Evolutionary conservation across 2,113 vertebrate genomes (phyloP).

Genomic region (Pygoscelis adeliae): DNA sequence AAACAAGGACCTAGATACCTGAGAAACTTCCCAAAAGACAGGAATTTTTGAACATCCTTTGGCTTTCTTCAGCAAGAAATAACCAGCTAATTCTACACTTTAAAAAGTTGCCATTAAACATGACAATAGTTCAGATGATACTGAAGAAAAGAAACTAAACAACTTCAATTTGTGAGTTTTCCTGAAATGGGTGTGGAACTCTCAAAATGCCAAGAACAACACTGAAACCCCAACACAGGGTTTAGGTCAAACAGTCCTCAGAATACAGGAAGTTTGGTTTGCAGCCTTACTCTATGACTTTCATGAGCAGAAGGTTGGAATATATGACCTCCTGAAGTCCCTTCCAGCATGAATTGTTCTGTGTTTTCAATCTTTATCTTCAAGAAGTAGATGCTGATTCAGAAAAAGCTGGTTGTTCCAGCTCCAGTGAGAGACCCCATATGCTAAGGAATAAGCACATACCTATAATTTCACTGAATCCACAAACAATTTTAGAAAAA

Average conservation of each 20-base stretch:
- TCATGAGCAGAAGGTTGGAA: background rate
- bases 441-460: background rate
- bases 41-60: background rate
- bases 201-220: background rate
- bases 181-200: background rate
- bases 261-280: background rate
- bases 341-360: background rate
- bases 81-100: background rate
- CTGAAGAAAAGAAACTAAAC: background rate
- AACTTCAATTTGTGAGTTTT: background rate
- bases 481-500: background rate
- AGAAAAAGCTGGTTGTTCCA: background rate
- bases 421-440: background rate
- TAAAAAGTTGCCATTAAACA: background rate
- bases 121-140: fast-evolving
- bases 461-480: background rate
- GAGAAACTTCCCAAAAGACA: background rate
- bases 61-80: background rate
- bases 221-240: fast-evolving
- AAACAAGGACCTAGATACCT: background rate
- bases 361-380: background rate
- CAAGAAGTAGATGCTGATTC: background rate
- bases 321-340: background rate
- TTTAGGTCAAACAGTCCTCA: background rate
- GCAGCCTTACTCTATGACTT: background rate